Evolutionary conservation across 2,113 vertebrate species (phyloP), one percentile per base, ranked within the genome.

Genomic region (Chunga burmeisteri): DNA sequence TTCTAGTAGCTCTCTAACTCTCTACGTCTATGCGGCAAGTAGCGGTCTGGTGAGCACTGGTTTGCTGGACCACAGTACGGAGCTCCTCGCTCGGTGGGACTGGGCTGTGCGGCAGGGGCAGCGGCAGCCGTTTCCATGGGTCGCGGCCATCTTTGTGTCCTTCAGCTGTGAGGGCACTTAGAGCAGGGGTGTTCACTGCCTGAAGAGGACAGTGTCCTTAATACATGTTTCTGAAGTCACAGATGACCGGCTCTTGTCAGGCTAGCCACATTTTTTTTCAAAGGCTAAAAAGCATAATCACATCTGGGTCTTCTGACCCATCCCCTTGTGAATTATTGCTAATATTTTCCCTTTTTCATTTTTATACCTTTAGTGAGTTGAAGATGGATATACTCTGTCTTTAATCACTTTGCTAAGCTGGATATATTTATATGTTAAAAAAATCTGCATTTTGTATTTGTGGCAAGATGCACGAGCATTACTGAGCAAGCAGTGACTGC

Each of bases 381-480:
- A 88, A 74, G 72, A 78, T 88, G 72, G 44, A 74, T 94, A 79
- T 61, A 8, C 49, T 68, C 75, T 71, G 49, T 71, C 77, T 92
- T 94, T 95, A 96, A 94, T 94, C 83, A 91, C 66, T 93, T 95
- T 94, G 65, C 73, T 61, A 96, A 82, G 49, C 52, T 80, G 38
- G 77, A 96, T 94, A 72, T 94, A 85, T 87, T 86, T 89, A 75
- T 84, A 81, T 74, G 81, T 88, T 92, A 6, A 9, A 46, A 80
- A 86, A 94, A 78, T 81, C 83, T 89, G 75, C 83, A 78, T 89
- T 94, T 96, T 94, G 46, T 94, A 70, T 89, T 94, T 96, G 78
- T 90, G 83, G 91, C 68, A 95, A 95, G 91, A 91, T 56, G 30
- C 74, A 80, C 2, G 15, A 95, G 61, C 49, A 8, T 50, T 91